Evolutionary conservation across 2,888 invertebrate genomes (phyloP).

Genomic region (Psylliodes chrysocephalus): DNA sequence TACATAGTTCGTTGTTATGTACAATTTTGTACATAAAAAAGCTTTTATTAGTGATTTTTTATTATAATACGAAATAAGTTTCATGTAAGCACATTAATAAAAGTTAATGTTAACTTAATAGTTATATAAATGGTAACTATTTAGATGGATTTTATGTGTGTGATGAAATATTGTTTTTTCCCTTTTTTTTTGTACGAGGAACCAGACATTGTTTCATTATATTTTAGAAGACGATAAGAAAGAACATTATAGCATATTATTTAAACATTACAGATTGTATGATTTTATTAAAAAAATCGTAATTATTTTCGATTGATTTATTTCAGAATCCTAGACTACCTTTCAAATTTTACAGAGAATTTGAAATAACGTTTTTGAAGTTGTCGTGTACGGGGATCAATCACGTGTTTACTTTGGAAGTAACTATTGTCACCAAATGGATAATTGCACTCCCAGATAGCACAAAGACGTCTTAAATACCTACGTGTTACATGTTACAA

Average conservation of each 20-base stretch:
- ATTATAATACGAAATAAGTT: conserved; percentile 37
- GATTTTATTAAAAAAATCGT: conserved; percentile 46
- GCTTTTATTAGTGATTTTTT: conserved; percentile 52
- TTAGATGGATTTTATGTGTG: conserved; percentile 38
- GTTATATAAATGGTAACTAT: conserved; percentile 28
- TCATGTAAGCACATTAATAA: conserved; percentile 46
- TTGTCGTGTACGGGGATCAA: too few relatives aligned
- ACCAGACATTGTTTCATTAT: conserved; percentile 32
- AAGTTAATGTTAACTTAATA: conserved; percentile 45
- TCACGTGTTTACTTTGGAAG: too few relatives aligned
- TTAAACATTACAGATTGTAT: conserved; percentile 44
- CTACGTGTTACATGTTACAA: too few relatives aligned
- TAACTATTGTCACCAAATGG: too few relatives aligned
- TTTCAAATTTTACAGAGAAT: too few relatives aligned
- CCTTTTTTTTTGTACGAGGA: conserved; percentile 30
- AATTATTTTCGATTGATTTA: conserved; percentile 30
- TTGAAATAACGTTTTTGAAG: too few relatives aligned
- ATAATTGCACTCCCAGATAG: too few relatives aligned
- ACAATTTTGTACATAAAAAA: conserved; percentile 58
- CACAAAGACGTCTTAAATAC: too few relatives aligned
- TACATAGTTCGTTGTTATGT: conserved; percentile 58
- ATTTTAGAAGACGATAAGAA: conserved; percentile 37
- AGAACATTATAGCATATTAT: conserved; percentile 40
- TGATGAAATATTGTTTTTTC: conserved; percentile 45
- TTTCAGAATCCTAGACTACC: background rate